A percentile compares a stretch with the other conserved stretches of the same genome.
These are phyloP conservation scores for Microctenopoma stevenorrisi DNA, from an alignment of 2,797 vertebrate genomes.

Conservation along the genomic window DNA sequence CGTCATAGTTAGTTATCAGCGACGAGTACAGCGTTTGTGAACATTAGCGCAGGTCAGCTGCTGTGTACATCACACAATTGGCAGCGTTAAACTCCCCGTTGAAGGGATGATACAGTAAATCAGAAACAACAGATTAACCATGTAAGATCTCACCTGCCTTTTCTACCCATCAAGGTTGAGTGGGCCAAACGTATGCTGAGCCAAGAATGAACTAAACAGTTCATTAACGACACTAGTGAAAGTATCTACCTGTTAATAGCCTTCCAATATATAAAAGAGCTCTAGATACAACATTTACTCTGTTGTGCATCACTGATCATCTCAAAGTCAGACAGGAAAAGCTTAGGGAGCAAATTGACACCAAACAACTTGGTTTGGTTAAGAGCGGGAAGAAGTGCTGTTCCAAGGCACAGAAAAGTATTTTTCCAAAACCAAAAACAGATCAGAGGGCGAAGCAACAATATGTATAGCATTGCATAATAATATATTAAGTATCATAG, in stretches of 20 bases:
- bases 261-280: background rate
- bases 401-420: background rate
- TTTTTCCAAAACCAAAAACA: slow-evolving; percentile 7
- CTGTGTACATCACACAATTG: background rate
- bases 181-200: slow-evolving; percentile 9
- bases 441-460: background rate
- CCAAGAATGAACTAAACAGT: background rate
- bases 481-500: too few relatives aligned
- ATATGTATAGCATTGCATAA: too few relatives aligned
- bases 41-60: slow-evolving; percentile 17
- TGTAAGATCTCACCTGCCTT: background rate
- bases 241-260: background rate
- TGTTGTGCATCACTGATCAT: background rate
- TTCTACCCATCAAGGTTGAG: background rate
- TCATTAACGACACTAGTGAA: background rate
- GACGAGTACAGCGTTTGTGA: background rate
- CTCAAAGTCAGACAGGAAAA: slow-evolving; percentile 2
- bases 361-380: background rate
- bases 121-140: background rate
- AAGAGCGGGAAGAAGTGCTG: background rate
- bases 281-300: background rate
- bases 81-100: background rate
- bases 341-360: slow-evolving; percentile 1
- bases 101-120: background rate
- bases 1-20: background rate